Conservation (phyloP, 1,140 invertebrate genomes). For the Amphibalanus amphitrite region DNA sequence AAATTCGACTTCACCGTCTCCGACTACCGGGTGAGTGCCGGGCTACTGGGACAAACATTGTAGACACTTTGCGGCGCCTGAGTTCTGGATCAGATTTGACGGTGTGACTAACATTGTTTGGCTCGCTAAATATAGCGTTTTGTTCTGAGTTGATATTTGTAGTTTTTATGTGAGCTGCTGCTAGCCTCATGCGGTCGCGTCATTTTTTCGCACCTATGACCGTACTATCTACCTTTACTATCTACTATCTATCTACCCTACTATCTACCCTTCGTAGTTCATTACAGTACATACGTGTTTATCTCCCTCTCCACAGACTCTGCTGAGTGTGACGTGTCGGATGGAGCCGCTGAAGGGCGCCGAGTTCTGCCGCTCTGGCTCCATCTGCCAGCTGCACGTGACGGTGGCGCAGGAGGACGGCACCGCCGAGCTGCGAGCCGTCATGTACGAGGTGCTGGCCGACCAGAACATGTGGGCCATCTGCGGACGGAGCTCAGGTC, state of each 20-base stretch:
- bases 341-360: conserved; percentile 61
- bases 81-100: too few relatives aligned
- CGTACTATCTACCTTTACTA: too few relatives aligned
- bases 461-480: conserved; percentile 86
- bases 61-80: too few relatives aligned
- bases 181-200: too few relatives aligned
- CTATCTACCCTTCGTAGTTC: too few relatives aligned
- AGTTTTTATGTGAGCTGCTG: too few relatives aligned
- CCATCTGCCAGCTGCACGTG: conserved; percentile 66
- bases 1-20: conserved; percentile 38
- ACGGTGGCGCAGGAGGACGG: conserved; percentile 39
- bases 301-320: conserved; percentile 46
- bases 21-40: conserved; percentile 39
- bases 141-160: too few relatives aligned
- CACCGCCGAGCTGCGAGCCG: conserved; percentile 29
- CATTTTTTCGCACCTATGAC: too few relatives aligned
- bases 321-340: conserved; percentile 61
- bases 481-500: conserved; percentile 62
- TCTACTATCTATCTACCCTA: neutral
- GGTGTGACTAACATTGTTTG: too few relatives aligned
- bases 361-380: conserved; percentile 73
- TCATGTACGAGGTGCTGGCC: conserved; percentile 84
- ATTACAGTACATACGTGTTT: too few relatives aligned
- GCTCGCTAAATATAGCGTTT: too few relatives aligned
- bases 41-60: too few relatives aligned